Percentiles rank a stretch among this genome's conserved stretches.
These are phyloP conservation scores for Delia radicum DNA, from an alignment of 1,140 invertebrate species.

Conservation along the genomic window DNA sequence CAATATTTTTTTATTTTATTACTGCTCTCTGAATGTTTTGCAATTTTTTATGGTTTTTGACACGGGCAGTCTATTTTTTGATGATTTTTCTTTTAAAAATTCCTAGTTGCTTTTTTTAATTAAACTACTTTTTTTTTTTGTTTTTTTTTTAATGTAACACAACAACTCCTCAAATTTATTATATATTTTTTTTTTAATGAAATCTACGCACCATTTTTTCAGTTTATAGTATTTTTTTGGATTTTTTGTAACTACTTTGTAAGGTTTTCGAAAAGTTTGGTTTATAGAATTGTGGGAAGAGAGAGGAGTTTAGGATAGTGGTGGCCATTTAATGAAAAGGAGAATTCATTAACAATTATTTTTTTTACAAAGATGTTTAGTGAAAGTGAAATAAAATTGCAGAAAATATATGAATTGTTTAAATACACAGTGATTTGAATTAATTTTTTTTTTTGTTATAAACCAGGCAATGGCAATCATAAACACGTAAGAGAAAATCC, in stretches of 20 bases:
- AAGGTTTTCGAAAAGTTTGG: background rate
- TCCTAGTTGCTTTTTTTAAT: slow-evolving; percentile 17
- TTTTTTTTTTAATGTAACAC: slow-evolving; percentile 13
- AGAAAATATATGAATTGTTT: background rate
- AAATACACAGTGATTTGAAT: background rate
- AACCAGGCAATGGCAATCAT: too few relatives aligned
- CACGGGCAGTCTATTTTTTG: slow-evolving; percentile 23
- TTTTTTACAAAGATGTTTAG: background rate
- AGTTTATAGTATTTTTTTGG: background rate
- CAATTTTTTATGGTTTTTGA: slow-evolving; percentile 6
- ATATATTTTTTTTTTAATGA: background rate
- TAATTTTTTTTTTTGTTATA: too few relatives aligned
- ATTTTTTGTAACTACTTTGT: background rate
- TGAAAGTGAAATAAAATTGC: background rate
- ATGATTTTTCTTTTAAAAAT: slow-evolving; percentile 13
- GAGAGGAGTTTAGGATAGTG: background rate
- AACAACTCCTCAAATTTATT: slow-evolving; percentile 12
- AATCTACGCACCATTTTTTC: slow-evolving; percentile 18
- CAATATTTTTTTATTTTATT: background rate
- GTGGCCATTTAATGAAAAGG: background rate
- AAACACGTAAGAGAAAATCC: too few relatives aligned
- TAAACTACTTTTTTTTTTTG: slow-evolving; percentile 13
- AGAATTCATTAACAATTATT: background rate
- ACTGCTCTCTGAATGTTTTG: slow-evolving; percentile 11
- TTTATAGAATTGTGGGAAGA: background rate